Evolutionary conservation across 2,797 vertebrate genomes (phyloP).

Genomic region (Clarias platycephalus): DNA sequence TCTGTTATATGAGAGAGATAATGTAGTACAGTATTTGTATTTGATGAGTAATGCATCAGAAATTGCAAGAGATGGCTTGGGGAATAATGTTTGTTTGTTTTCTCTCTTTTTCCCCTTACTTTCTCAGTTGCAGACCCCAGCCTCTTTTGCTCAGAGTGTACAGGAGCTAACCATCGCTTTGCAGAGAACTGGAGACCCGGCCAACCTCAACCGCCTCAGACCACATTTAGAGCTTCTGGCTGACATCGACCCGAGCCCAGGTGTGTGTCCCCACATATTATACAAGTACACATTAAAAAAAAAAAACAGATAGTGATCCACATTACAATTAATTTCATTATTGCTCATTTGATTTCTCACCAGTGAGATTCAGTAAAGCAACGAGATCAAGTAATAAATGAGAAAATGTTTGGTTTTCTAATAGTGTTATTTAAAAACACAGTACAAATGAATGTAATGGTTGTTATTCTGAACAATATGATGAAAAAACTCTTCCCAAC

Average conservation of each 20-base stretch:
- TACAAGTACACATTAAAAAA: background rate
- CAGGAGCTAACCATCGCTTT: slow-evolving; percentile 98
- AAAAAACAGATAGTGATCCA: background rate
- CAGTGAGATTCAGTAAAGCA: background rate
- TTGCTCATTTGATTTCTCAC: background rate
- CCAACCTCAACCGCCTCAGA: slow-evolving; percentile 93
- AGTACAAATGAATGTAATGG: background rate
- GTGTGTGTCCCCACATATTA: slow-evolving; percentile 65
- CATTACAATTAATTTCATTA: background rate
- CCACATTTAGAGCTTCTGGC: slow-evolving; percentile 95
- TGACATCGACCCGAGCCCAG: slow-evolving; percentile 98
- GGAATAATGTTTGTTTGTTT: background rate
- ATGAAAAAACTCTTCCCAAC: background rate
- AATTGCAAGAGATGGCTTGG: background rate
- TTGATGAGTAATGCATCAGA: background rate
- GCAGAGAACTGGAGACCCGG: slow-evolving; percentile 96
- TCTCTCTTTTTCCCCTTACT: background rate
- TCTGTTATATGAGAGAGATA: background rate
- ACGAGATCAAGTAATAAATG: background rate
- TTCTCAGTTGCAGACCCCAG: slow-evolving; percentile 94
- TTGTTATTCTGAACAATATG: background rate
- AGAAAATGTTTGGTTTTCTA: background rate
- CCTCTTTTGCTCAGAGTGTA: slow-evolving; percentile 98
- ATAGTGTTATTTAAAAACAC: background rate
- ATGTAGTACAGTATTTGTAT: background rate